Conservation (phyloP, 2,797 vertebrate species). For the Gymnothorax javanicus region DNA sequence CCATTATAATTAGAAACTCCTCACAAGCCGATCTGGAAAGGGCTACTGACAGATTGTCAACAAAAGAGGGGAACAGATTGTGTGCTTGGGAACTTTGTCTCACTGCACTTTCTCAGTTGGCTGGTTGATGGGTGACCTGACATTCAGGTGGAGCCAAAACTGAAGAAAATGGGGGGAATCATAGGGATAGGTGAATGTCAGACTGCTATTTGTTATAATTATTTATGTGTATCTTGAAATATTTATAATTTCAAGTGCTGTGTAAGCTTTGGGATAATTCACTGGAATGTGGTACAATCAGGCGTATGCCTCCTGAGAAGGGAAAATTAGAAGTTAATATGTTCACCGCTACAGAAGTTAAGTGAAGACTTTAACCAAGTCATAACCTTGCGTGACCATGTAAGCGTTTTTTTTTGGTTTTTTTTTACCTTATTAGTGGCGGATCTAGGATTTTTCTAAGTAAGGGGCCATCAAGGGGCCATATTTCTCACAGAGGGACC, state of each 20-base stretch:
- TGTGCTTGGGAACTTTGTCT: not conserved
- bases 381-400: not conserved
- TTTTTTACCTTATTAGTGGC: too few species aligned
- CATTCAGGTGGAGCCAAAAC: not conserved
- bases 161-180: not conserved
- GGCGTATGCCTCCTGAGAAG: not conserved
- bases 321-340: not conserved
- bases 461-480: too few species aligned
- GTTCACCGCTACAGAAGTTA: not conserved
- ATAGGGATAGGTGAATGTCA: not conserved
- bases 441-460: too few species aligned
- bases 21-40: constrained; percentile 9
- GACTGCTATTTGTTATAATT: not conserved
- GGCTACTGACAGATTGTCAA: constrained; percentile 14
- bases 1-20: constrained; percentile 22
- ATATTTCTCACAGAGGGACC: too few species aligned
- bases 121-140: constrained; percentile 23
- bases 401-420: not conserved
- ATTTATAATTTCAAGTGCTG: not conserved
- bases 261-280: not conserved
- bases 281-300: not conserved
- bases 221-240: not conserved
- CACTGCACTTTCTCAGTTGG: not conserved
- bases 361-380: not conserved
- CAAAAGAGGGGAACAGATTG: constrained; percentile 6